Base-by-base conservation (phyloP, 2,113 vertebrate genomes). In the Poicephalus gulielmi region DNA sequence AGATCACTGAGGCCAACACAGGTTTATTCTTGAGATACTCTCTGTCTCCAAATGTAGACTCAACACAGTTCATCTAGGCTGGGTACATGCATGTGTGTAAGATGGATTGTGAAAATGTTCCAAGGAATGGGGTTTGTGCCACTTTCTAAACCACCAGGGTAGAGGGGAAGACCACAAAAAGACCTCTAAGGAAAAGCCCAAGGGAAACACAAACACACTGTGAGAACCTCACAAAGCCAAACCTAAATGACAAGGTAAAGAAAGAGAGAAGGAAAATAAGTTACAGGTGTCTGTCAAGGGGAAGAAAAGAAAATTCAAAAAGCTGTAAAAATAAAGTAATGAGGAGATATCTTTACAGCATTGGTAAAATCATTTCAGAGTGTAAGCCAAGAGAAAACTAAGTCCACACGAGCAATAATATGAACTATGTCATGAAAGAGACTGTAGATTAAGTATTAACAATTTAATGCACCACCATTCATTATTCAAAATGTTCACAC, bases 31-130 rank as follows among this genome's bases (percentile, higher is more conserved):
- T 3, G 5, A 94, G 79, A 83, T 39, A 43, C 35, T 44, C 60
- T 84, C 57, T 66, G 53, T 47, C 75, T 92, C 85, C 3, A 25
- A 91, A 94, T 91, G 94, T 49, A 95, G 81, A 91, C 53, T 79
- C 0, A 0, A 87, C 52, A 91, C 60, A 90, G 83, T 73, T 93
- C 69, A 82, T 77, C 70, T 43, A 90, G 31, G 83, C 75, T 89
- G 78, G 60, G 81, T 79, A 78, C 70, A 89, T 0, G 13, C 78
- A 71, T 7, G 30, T 47, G 62, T 71, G 84, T 87, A 92, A 84
- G 82, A 83, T 39, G 47, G 13, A 89, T 19, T 50, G 52, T 84
- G 91, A 86, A 91, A 82, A 76, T 0, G 0, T 49, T 86, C 80
- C 69, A 82, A 71, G 41, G 24, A 90, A 83, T 31, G 22, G 55